Base-by-base conservation (phyloP, 2,888 invertebrate genomes). In the Machimus rusticus region DNA sequence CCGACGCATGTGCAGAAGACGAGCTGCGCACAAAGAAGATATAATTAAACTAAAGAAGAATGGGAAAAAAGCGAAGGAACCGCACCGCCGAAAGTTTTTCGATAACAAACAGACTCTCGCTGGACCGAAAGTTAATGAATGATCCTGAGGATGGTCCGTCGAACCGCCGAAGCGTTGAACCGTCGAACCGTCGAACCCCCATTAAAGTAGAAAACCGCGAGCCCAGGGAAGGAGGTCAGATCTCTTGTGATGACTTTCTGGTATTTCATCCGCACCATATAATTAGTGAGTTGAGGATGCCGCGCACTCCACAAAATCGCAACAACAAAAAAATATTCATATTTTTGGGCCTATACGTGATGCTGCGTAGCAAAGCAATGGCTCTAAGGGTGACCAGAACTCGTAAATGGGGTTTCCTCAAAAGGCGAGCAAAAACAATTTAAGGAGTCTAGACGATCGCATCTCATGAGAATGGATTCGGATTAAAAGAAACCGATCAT, bases 241-340 rank as follows among this genome's bases (percentile, higher is more conserved):
- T 66, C 23, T 34, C 74, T 86, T 66, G 57, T 86, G 77, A 86
- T 86, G 86, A 86, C 78, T 78, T 86, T 86, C 55, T 79, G 86
- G 86, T 57, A 86, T 86, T 78, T 78, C 78, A 86, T 79, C 86
- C 79, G 78, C 79, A 86, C 86, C 86, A 86, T 86, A 87, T 87
- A 87, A 87, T 87, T 87, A 87, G 86, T 86, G 85, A 78, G 55
- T 78, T 85, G 23, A 74, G 82, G 85, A 76, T 85, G 87, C 87
- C 87, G 87, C 87, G 76, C 66, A 79, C 79, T 82, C 46, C 51
- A 84, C 34, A 84, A 84, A 84, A 84, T 84, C 23, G 84, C 84
- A 84, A 84, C 84, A 84, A 84, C 82, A 82, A 84, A 84, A 34
- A 66, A 37, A 74, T 57, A 84, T 39, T 66, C 19, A 57, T 84